These are phyloP conservation scores for Pseudocheirus occidentalis DNA, from an alignment of 2,797 vertebrate species.

Conservation along the genomic window DNA sequence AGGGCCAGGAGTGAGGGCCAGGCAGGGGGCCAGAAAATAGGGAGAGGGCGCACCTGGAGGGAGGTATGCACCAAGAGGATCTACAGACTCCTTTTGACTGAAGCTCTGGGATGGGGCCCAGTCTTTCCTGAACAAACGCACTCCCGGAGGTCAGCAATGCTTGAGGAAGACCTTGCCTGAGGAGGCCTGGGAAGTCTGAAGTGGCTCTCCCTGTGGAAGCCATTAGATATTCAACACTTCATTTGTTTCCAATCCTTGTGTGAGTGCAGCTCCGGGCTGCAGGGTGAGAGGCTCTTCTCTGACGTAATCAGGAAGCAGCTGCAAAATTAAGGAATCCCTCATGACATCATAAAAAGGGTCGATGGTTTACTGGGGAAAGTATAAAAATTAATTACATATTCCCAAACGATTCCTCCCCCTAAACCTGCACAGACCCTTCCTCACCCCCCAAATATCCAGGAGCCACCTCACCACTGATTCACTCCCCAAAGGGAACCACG, in stretches of 20 bases:
- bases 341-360: slow-evolving; percentile 89
- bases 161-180: slow-evolving; percentile 80
- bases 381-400: slow-evolving; percentile 88
- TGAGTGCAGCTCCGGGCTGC: slow-evolving; percentile 80
- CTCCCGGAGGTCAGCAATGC: slow-evolving; percentile 74
- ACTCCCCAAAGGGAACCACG: slow-evolving; percentile 56
- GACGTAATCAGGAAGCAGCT: slow-evolving; percentile 91
- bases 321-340: slow-evolving; percentile 90
- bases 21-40: slow-evolving; percentile 49
- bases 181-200: slow-evolving; percentile 84
- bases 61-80: slow-evolving; percentile 38
- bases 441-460: slow-evolving; percentile 61
- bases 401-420: slow-evolving; percentile 77
- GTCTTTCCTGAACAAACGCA: slow-evolving; percentile 76
- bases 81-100: slow-evolving; percentile 52
- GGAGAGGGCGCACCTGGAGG: slow-evolving; percentile 62
- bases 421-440: slow-evolving; percentile 64
- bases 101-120: slow-evolving; percentile 64
- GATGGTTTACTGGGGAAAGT: slow-evolving; percentile 87
- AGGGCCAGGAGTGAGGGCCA: slow-evolving; percentile 48
- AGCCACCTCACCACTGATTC: slow-evolving; percentile 46
- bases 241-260: slow-evolving; percentile 86
- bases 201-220: slow-evolving; percentile 87
- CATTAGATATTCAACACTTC: slow-evolving; percentile 90
- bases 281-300: slow-evolving; percentile 86